Evolutionary conservation across 2,888 invertebrate species (phyloP).

Genomic region (Eristalis arbustorum): DNA sequence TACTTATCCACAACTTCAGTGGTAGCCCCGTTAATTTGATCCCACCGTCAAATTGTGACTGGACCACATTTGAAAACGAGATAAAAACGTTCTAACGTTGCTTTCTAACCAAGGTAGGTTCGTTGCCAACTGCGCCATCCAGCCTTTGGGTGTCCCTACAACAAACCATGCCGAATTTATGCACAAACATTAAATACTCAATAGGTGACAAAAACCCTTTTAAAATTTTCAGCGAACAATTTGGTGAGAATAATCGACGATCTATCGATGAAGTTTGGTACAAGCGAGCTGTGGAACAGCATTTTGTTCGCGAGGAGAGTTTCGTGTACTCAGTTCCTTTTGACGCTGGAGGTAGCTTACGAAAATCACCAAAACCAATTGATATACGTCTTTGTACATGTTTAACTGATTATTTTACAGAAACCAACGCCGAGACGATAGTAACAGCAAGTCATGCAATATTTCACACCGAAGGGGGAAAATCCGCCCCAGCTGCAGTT

Average conservation of each 20-base stretch:
- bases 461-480: constrained; percentile 83
- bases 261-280: constrained; percentile 95
- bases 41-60: too few species aligned
- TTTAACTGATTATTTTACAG: constrained; percentile 62
- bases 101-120: too few species aligned
- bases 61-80: too few species aligned
- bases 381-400: too few species aligned
- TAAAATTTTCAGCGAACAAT: constrained; percentile 83
- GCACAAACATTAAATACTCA: too few species aligned
- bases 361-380: not conserved
- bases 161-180: too few species aligned
- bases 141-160: too few species aligned
- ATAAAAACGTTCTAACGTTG: too few species aligned
- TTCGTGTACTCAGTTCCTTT: constrained; percentile 91
- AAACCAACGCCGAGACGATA: constrained; percentile 82
- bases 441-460: constrained; percentile 94
- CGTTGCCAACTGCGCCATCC: too few species aligned
- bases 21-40: too few species aligned
- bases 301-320: constrained; percentile 88
- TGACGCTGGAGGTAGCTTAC: constrained; percentile 80
- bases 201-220: not conserved
- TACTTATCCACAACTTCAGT: too few species aligned
- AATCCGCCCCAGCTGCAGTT: constrained; percentile 85
- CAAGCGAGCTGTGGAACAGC: constrained; percentile 91
- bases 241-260: constrained; percentile 87